Conservation (phyloP, 2,888 invertebrate genomes). For the Limnephilus rhombicus region DNA sequence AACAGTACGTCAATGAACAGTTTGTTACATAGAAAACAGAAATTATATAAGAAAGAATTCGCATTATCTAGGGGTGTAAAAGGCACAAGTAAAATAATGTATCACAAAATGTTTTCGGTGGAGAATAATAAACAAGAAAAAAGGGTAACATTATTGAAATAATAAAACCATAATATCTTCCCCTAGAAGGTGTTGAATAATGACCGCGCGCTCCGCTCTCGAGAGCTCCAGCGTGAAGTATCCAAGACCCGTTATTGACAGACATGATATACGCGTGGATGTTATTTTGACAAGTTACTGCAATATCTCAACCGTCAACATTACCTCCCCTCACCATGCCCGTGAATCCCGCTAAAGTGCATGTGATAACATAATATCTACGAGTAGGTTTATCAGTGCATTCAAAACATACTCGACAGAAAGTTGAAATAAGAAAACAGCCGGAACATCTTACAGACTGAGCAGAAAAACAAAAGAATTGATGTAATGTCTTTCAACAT, state of each 20-base stretch:
- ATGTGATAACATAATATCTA: not conserved
- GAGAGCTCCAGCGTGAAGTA: not conserved
- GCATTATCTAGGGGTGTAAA: too few relatives aligned
- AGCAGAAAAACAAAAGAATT: too few relatives aligned
- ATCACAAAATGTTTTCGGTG: not conserved
- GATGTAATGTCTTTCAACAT: too few relatives aligned
- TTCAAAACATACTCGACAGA: not conserved
- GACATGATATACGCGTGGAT: slow-evolving; percentile 32
- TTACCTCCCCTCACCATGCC: slow-evolving; percentile 11
- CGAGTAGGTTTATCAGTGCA: not conserved
- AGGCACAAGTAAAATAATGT: not conserved
- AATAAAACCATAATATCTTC: not conserved
- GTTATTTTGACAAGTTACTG: slow-evolving; percentile 55
- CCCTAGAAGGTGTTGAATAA: not conserved
- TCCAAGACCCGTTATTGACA: slow-evolving; percentile 46
- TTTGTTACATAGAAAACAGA: too few relatives aligned
- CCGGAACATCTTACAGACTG: too few relatives aligned
- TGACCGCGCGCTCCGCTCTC: slow-evolving; percentile 28
- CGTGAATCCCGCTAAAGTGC: slow-evolving; percentile 48
- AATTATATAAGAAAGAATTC: too few relatives aligned
- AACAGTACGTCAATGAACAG: too few relatives aligned
- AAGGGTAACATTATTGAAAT: not conserved
- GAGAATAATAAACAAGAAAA: not conserved
- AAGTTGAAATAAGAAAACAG: too few relatives aligned
- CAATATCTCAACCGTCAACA: slow-evolving; percentile 56